Base-by-base conservation (phyloP, 1,140 invertebrate genomes). In the Radopholus similis region DNA sequence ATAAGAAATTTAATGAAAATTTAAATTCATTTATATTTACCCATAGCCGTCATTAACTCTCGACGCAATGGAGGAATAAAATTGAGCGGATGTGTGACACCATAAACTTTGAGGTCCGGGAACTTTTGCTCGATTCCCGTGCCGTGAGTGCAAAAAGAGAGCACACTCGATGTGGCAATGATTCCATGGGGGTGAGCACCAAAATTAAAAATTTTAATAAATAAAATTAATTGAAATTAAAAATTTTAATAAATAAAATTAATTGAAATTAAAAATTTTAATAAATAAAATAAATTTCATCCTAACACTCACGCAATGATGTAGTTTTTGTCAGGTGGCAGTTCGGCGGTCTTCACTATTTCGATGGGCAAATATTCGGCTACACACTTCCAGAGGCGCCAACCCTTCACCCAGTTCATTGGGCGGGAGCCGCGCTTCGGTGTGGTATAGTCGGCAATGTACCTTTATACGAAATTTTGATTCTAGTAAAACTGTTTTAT, bases 131-230 rank as follows among this genome's bases (percentile, higher is more conserved):
- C 34, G 34, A 53, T 30, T 15, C 34, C n/a, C 9, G 49, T 53
- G 13, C 26, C 49, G 34, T 53, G 11, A 30, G 49, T 53, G 13
- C 49, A 26, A 21, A 53, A 53, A 15, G n/a, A 30, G 28, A 53
- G 34, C 13, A 32, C 15, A 53, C 49, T 53, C n/a, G 26, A 26
- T 2, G 49, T 53, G 15, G 49, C 49, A 53, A 53, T 26, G 28
- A 53, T 32, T 53, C 49, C 49, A 53, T 53, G 49, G 28, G 49
- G 49, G 34, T 53, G 49, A n/a, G 34, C n/a, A n/a, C 49, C 32
- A 28, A 13, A 53, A 8, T 15, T 15, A n/a, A n/a, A n/a, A n/a
- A n/a, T n/a, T n/a, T n/a, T n/a, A n/a, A n/a, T n/a, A n/a, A n/a
- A n/a, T n/a, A n/a, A n/a, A n/a, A n/a, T n/a, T n/a, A n/a, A n/a